A percentile compares a stretch with the other conserved stretches of the same genome.
phyloP scores from a whole-genome alignment of 1,140 invertebrate species.

The Akabosia matsudoensis region DNA sequence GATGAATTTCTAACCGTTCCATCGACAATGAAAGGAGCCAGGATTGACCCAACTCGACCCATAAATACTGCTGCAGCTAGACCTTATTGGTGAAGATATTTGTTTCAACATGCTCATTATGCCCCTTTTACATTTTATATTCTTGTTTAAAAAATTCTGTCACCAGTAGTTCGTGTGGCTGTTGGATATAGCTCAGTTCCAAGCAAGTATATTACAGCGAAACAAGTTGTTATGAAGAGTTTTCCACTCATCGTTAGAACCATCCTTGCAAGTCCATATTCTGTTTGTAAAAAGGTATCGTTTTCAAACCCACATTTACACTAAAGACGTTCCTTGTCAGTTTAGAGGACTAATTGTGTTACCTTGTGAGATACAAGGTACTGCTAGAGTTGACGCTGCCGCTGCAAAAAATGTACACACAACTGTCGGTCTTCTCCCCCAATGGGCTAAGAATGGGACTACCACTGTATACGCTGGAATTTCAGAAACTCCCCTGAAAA shows the following conservation, averaged over 20 bases:
- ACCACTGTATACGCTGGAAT: constrained; percentile 1
- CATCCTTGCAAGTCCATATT: background rate
- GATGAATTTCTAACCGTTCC: too few relatives aligned
- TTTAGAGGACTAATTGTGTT: background rate
- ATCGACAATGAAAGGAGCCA: constrained; percentile 28
- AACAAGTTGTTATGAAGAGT: constrained; percentile 52
- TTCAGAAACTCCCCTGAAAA: background rate
- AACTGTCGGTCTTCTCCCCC: background rate
- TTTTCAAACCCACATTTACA: too few relatives aligned
- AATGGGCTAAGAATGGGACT: background rate
- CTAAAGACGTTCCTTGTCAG: too few relatives aligned
- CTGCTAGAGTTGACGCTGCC: background rate
- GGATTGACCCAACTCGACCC: constrained; percentile 31
- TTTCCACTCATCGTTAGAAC: constrained; percentile 50
- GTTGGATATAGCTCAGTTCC: constrained; percentile 55
- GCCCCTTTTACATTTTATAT: too few relatives aligned
- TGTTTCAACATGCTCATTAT: background rate
- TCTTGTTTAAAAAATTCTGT: too few relatives aligned
- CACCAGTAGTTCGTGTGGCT: constrained; percentile 49
- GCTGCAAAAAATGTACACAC: background rate
- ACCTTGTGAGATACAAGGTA: background rate
- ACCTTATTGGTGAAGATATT: constrained; percentile 7
- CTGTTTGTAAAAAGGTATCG: background rate
- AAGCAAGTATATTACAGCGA: constrained; percentile 50
- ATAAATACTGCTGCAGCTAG: constrained; percentile 28